Base-by-base conservation (phyloP, 2,888 invertebrate genomes). In the Noctua pronuba region DNA sequence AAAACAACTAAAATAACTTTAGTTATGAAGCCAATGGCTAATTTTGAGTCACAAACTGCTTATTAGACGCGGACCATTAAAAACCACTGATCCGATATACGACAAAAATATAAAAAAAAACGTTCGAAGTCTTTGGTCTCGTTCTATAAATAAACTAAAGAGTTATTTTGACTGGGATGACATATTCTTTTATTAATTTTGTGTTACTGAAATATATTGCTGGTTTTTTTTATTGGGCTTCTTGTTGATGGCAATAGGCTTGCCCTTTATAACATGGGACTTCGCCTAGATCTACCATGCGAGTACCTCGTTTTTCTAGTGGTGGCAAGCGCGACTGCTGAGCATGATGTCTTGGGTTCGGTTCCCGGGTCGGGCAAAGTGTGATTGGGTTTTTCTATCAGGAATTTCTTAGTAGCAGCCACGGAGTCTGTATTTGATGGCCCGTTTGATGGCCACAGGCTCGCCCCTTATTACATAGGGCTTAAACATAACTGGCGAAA, bases 1-100 rank as follows among this genome's bases (percentile, higher is more conserved):
- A 73, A 75, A 80, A 44, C 11, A 46, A 60, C 66, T 24, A 52
- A 83, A 80, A 80, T 44, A 84, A 64, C 8, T 4, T 62, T 24
- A 67, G n/a, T 49, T 52, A 60, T 44, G 35, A 24, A 49, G 66
- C 24, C 21, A 49, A 79, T 24, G 35, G 84, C 84, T 84, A 76
- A 84, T 84, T 84, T 80, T 73, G 70, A 80, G 31, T n/a, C 60
- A 67, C 62, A 62, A 35, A 65, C 65, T 13, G 80, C 87, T 87
- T 87, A 87, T 87, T 87, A 87, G 87, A 46, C 44, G 52, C 76
- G 86, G 49, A 4, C 70, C 84, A 84, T 87, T 87, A 76, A 87
- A 70, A 24, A 78, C 82, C 74, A 84, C 80, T 79, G 87, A 82
- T 66, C 72, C 88, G 79, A 18, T 69, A 16, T 52, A 49, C 46